Evolutionary conservation across 2,113 vertebrate species (phyloP).

Genomic region (Pionites leucogaster): DNA sequence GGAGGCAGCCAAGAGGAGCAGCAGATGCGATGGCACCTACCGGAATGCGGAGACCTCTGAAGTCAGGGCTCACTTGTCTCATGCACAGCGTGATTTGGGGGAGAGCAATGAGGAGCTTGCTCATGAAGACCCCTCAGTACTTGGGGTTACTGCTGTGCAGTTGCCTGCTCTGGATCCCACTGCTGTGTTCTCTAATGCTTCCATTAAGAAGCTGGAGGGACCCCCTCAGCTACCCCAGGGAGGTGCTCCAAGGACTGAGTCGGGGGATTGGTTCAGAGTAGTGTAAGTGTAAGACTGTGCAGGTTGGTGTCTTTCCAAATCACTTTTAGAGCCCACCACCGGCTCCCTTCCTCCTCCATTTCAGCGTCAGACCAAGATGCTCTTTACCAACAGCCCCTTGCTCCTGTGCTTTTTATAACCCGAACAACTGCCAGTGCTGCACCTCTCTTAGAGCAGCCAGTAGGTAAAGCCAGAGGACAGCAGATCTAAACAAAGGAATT

Average conservation of each 20-base stretch:
- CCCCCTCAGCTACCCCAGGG: neutral
- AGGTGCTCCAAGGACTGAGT: neutral
- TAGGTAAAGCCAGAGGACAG: neutral
- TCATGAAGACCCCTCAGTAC: neutral
- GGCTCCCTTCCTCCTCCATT: neutral
- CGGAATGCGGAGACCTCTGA: neutral
- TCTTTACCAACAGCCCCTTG: neutral
- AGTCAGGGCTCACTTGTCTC: neutral
- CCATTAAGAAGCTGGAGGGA: neutral
- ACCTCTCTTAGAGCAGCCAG: neutral
- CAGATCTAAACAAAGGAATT: neutral
- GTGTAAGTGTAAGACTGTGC: neutral
- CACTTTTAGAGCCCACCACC: neutral
- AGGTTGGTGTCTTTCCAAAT: neutral
- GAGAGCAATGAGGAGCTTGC: neutral
- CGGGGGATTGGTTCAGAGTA: neutral
- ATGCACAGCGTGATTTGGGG: accelerated
- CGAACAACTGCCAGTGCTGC: neutral
- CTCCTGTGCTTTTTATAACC: neutral
- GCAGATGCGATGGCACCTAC: neutral
- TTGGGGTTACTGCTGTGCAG: neutral
- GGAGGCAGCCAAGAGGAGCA: neutral
- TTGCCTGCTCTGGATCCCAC: neutral
- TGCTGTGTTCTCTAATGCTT: neutral
- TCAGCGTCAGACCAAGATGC: neutral